A percentile compares a stretch with the other conserved stretches of the same genome.
Conservation (phyloP, 2,888 invertebrate genomes). For the Iselma pallidipennis region DNA sequence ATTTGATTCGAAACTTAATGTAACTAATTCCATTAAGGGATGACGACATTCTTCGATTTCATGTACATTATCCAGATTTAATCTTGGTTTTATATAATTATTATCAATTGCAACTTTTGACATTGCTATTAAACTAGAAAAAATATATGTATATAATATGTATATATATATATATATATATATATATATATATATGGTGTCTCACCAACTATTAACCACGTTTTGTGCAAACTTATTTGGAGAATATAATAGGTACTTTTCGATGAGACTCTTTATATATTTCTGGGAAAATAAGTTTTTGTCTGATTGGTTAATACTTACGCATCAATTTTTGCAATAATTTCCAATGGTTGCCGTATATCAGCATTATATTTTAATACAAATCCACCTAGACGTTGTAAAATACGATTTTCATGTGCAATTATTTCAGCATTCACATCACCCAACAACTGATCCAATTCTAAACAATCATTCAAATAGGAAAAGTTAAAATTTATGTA, state of each 20-base stretch:
- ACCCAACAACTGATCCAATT: constrained; percentile 76
- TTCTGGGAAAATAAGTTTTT: not conserved
- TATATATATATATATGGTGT: no score
- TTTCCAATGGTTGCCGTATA: constrained; percentile 47
- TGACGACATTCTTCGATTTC: constrained; percentile 64
- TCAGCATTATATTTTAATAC: constrained; percentile 47
- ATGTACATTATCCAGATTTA: constrained; percentile 47
- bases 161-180: no score
- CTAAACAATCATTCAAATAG: constrained; percentile 56
- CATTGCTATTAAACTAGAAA: constrained; percentile 52
- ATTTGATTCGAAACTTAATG: constrained; percentile 74
- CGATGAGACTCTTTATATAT: not conserved
- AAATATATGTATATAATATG: no score
- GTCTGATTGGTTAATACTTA: constrained; percentile 27
- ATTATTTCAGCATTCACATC: constrained; percentile 79
- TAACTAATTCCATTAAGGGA: constrained; percentile 71
- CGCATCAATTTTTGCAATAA: constrained; percentile 50
- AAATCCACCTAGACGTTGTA: constrained; percentile 55
- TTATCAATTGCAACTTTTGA: constrained; percentile 50
- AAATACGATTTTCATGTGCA: constrained; percentile 78
- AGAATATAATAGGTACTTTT: not conserved
- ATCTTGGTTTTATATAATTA: constrained; percentile 48
- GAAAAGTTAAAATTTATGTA: constrained; percentile 9
- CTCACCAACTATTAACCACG: no score
- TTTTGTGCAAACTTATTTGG: no score